phyloP scores from a whole-genome alignment of 2,113 vertebrate species.

The Casuarius casuarius region DNA sequence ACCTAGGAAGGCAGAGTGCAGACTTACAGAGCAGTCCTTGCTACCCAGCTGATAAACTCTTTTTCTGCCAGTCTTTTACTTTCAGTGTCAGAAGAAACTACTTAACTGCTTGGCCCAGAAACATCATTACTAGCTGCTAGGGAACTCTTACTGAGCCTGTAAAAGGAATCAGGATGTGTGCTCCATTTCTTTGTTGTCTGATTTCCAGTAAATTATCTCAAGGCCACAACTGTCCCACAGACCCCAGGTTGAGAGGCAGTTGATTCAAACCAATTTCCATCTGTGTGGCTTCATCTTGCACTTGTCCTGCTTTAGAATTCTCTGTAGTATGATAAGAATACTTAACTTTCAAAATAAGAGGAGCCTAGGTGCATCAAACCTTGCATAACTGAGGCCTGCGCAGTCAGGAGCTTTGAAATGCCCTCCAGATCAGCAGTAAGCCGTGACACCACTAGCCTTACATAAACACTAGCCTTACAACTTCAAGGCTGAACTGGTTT shows the following conservation, averaged over 20 bases:
- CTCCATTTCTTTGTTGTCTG: neutral
- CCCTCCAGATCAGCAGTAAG: neutral
- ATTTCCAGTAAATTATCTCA: neutral
- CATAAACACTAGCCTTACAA: neutral
- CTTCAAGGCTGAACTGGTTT: neutral
- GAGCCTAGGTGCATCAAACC: neutral
- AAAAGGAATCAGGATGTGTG: fast-evolving
- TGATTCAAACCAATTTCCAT: neutral
- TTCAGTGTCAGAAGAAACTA: neutral
- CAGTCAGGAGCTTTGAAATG: neutral
- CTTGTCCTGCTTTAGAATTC: neutral
- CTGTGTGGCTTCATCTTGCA: neutral
- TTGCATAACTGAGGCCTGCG: neutral
- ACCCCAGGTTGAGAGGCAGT: neutral
- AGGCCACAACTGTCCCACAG: neutral
- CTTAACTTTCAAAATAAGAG: neutral
- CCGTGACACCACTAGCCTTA: neutral
- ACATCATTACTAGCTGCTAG: neutral
- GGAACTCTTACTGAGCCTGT: neutral
- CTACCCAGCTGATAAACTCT: neutral
- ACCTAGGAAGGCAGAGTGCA: neutral
- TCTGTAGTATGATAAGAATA: neutral
- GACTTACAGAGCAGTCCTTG: neutral
- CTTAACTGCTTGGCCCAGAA: neutral
- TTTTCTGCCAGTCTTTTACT: neutral